These are phyloP conservation scores for Enoplolaimus lenunculus DNA, from an alignment of 2,888 invertebrate genomes.

Conservation along the genomic window DNA sequence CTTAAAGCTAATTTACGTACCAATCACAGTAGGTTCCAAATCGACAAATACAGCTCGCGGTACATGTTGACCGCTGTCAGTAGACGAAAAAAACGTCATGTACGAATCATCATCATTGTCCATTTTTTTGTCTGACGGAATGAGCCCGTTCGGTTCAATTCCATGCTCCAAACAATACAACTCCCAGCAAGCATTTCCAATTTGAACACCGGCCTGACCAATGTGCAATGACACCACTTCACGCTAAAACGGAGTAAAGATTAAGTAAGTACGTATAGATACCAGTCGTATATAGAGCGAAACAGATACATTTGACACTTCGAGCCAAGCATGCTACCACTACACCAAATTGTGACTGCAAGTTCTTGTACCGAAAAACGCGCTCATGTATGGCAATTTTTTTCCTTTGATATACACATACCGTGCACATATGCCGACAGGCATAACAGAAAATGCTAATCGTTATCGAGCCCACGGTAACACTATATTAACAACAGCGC, in stretches of 20 bases:
- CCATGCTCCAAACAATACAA: constrained; percentile 30
- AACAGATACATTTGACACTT: too few relatives aligned
- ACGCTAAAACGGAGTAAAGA: not conserved
- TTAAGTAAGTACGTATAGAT: too few relatives aligned
- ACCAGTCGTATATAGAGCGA: too few relatives aligned
- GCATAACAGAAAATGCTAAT: too few relatives aligned
- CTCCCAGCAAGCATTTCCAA: not conserved
- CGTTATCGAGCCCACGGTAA: too few relatives aligned
- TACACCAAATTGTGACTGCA: too few relatives aligned
- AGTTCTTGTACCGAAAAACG: too few relatives aligned
- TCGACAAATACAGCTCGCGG: constrained; percentile 86
- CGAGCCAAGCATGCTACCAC: too few relatives aligned
- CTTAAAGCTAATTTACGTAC: constrained; percentile 28
- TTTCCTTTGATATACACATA: too few relatives aligned
- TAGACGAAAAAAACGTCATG: constrained; percentile 65
- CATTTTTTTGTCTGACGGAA: constrained; percentile 39
- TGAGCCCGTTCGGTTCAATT: constrained; percentile 45
- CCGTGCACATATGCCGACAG: too few relatives aligned
- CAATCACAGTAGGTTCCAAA: constrained; percentile 85
- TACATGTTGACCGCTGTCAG: constrained; percentile 86
- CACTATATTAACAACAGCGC: too few relatives aligned
- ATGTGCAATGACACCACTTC: not conserved
- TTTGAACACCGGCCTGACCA: not conserved
- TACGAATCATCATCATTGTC: constrained; percentile 60
- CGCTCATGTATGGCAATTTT: too few relatives aligned